Evolutionary conservation across 2,888 invertebrate species (phyloP).

Genomic region (Nasonia oneida): DNA sequence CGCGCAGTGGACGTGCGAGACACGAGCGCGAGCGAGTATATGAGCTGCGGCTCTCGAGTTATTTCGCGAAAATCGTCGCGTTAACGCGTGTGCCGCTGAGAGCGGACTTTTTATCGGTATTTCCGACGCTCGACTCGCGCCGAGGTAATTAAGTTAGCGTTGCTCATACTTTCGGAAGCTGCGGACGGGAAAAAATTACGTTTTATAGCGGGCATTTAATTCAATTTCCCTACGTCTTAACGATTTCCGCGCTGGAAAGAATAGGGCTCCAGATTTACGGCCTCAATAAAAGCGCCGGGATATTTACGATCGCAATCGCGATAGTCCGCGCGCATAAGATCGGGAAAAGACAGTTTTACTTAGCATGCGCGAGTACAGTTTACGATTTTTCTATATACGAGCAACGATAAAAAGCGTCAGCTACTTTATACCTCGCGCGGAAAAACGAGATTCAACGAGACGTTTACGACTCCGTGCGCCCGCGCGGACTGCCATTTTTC

Average conservation of each 20-base stretch:
- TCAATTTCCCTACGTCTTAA: conserved; percentile 28
- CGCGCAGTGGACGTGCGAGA: conserved; percentile 70
- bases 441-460: conserved; percentile 44
- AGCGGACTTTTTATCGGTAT: background rate
- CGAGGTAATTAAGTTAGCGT: background rate
- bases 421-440: background rate
- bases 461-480: conserved; percentile 29
- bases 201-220: conserved; percentile 17
- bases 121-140: background rate
- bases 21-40: conserved; percentile 35
- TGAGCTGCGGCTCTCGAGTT: background rate
- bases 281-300: conserved; percentile 42
- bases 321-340: conserved; percentile 39
- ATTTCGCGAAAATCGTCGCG: conserved; percentile 6
- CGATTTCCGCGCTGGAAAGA: conserved; percentile 40
- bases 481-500: conserved; percentile 7
- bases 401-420: conserved; percentile 43
- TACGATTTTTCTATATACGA: conserved; percentile 38
- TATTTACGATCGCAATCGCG: conserved; percentile 45
- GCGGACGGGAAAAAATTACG: background rate
- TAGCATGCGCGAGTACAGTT: conserved; percentile 28
- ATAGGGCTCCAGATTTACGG: conserved; percentile 43
- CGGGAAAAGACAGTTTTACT: conserved; percentile 32
- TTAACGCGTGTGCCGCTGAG: background rate
- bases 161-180: conserved; percentile 1